Evolutionary conservation across 2,113 vertebrate genomes (phyloP).

Genomic region (Epinephelus cyanopodus): DNA sequence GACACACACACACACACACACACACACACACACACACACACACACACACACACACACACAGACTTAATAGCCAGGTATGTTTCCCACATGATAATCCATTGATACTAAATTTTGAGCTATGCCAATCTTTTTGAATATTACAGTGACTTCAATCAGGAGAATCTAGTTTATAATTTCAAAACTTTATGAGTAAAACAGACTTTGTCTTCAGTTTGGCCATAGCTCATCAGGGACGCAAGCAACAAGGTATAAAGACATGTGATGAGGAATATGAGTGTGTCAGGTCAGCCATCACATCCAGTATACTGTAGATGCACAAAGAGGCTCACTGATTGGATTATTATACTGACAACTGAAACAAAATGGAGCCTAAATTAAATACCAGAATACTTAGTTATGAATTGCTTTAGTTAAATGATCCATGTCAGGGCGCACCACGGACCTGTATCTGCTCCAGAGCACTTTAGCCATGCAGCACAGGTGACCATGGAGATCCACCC

Average conservation of each 20-base stretch:
- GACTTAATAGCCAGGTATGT: not conserved
- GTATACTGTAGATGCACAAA: too few species aligned
- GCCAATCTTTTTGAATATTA: not conserved
- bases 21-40: slow-evolving; percentile 6
- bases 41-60: not conserved
- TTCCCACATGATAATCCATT: slow-evolving; percentile 6
- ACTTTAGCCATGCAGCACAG: too few species aligned
- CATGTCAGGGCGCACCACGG: too few species aligned
- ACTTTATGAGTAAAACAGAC: not conserved
- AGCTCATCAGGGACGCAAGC: not conserved
- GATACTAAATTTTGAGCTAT: slow-evolving; percentile 1
- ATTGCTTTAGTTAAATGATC: too few species aligned
- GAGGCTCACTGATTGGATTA: too few species aligned
- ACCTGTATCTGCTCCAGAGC: too few species aligned
- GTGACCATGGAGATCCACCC: too few species aligned
- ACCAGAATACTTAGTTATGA: too few species aligned
- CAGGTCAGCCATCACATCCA: too few species aligned
- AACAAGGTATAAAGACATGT: not conserved
- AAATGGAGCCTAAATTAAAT: too few species aligned
- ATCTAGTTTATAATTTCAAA: not conserved
- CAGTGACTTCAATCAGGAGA: not conserved
- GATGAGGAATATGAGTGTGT: too few species aligned
- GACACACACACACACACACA: not conserved
- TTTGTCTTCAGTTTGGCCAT: not conserved
- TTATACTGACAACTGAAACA: too few species aligned